These are phyloP conservation scores for Athene cunicularia DNA, from an alignment of 2,113 vertebrate species.

Conservation along the genomic window DNA sequence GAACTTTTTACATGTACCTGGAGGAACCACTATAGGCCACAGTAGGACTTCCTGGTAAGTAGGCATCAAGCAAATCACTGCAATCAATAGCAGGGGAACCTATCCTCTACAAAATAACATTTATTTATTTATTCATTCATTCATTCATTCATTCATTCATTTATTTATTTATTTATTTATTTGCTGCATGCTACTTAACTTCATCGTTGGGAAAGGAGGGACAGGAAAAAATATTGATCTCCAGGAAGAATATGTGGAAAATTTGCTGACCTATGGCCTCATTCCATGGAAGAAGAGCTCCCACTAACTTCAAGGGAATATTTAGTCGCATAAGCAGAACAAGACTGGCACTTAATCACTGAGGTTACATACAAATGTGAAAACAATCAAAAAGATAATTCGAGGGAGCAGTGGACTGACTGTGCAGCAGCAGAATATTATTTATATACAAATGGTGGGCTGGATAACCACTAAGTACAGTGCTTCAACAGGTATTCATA, in stretches of 20 bases:
- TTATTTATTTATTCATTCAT: neutral
- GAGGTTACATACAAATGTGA: neutral
- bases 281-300: neutral
- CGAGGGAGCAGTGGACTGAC: neutral
- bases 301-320: neutral
- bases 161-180: neutral
- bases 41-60: neutral
- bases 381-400: neutral
- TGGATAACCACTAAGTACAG: neutral
- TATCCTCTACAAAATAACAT: neutral
- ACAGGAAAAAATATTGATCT: neutral
- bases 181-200: neutral
- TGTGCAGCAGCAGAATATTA: neutral
- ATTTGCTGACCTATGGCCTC: neutral
- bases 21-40: neutral
- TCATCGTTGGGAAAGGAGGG: neutral
- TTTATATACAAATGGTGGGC: neutral
- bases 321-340: neutral
- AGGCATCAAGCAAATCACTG: neutral
- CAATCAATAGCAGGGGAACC: neutral
- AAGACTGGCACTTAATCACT: neutral
- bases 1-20: neutral
- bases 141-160: neutral
- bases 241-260: neutral
- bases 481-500: neutral